Evolutionary conservation across 2,797 vertebrate species (phyloP), one percentile per base, ranked within the genome.

Genomic region (Austrolebias charrua): DNA sequence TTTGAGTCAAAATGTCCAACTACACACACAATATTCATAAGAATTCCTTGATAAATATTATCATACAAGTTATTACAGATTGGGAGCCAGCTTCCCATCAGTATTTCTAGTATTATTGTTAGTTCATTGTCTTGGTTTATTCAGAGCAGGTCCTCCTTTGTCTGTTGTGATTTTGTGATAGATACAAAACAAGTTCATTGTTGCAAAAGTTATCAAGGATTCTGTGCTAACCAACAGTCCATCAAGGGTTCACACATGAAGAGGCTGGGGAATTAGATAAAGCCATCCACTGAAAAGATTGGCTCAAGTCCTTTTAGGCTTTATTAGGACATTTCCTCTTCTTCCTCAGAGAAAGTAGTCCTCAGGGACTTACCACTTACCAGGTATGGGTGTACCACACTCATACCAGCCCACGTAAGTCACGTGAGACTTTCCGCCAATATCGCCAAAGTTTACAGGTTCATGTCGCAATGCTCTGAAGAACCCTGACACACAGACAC

Each of bases 81-180:
- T 96, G 96, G 95, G 95, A 99, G 97, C 97, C 97, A 95, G 97
- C 97, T 99, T 97, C 96, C 97, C 95, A 93, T 92, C 80, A 80
- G 90, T 90, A 90, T 92, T 88, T 90, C 63, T 64, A 73, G 88
- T 83, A 86, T 84, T 75, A 64, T 42, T 66, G 48, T 71, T 73
- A 82, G 78, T 84, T 88, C 63, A 81, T 81, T 71, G 60, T 71
- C 83, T 73, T 67, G 52, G 53, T 78, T 83, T 68, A 60, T 65
- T 71, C 51, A 68, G 66, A 71, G 55, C 60, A 64, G 71, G 56
- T 38, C 66, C 76, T 72, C 60, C 69, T 63, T 69, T 52, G n/a
- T 81, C 86, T 75, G 76, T 77, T 73, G 81, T 87, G 87, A 88
- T 89, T 84, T 92, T 88, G 91, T 91, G 92, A 92, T 94, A 95